A percentile compares a stretch with the other conserved stretches of the same genome.
Conservation (phyloP, 2,888 invertebrate species). For the Tenodera sinensis region DNA sequence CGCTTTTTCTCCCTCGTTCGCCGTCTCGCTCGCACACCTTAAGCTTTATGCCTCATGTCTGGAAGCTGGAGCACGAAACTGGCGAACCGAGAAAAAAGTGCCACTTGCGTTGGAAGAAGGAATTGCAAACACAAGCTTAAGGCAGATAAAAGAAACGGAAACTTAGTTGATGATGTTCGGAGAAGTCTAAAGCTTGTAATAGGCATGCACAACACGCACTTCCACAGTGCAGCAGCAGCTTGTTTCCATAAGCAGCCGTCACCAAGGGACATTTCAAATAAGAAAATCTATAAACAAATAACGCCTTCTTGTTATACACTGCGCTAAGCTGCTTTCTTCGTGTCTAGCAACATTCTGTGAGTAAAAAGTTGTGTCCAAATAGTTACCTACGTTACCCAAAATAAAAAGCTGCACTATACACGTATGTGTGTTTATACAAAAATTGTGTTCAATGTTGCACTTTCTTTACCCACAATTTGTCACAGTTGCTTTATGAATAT, state of each 20-base stretch:
- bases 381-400: too few species aligned
- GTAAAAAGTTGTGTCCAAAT: too few species aligned
- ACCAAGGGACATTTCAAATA: not conserved
- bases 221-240: not conserved
- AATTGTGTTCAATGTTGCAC: too few species aligned
- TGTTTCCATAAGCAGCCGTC: not conserved
- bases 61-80: not conserved
- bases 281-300: not conserved
- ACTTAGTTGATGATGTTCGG: not conserved
- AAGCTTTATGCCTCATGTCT: not conserved
- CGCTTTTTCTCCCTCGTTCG: not conserved
- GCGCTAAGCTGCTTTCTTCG: too few species aligned
- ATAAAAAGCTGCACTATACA: too few species aligned
- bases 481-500: too few species aligned
- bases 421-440: too few species aligned
- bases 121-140: not conserved
- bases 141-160: not conserved
- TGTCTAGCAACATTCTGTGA: too few species aligned
- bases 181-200: not conserved
- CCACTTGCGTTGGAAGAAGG: not conserved
- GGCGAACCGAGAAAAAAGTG: not conserved
- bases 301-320: too few species aligned
- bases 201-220: not conserved
- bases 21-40: not conserved
- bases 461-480: too few species aligned